phyloP scores from a whole-genome alignment of 2,888 invertebrate genomes.

The Hetaerina titia region DNA sequence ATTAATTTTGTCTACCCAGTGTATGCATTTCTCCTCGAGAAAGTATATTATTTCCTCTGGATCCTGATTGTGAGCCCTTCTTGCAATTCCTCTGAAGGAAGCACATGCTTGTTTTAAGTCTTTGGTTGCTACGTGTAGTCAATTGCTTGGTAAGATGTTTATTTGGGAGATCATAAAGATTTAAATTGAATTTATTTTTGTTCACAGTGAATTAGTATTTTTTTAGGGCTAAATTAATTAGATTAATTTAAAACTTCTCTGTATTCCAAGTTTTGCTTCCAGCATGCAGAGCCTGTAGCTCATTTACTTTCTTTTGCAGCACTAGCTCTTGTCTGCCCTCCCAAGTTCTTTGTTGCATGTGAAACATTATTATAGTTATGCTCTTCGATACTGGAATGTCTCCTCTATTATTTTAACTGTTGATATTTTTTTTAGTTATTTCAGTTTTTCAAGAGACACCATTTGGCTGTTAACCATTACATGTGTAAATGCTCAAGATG shows the following conservation, averaged over 20 bases:
- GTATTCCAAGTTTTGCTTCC: conserved; percentile 34
- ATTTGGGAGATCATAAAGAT: background rate
- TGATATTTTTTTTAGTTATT: background rate
- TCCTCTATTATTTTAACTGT: background rate
- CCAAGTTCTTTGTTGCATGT: background rate
- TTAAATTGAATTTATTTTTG: conserved; percentile 48
- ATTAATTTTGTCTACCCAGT: background rate
- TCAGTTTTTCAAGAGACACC: background rate
- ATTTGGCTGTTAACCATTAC: background rate
- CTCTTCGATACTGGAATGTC: background rate
- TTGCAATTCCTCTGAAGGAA: background rate
- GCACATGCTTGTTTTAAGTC: background rate
- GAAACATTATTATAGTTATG: background rate
- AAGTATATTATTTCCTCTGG: background rate
- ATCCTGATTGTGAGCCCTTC: background rate
- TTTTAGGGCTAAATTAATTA: background rate
- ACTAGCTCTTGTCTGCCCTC: background rate
- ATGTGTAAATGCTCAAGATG: background rate
- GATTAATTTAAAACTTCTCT: background rate
- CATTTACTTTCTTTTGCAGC: background rate
- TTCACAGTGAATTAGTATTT: background rate
- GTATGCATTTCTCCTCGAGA: background rate
- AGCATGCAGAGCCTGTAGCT: conserved; percentile 48
- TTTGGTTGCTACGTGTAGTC: background rate
- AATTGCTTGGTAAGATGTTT: conserved; percentile 44